Conservation (phyloP, 2,113 vertebrate genomes). For the Pangasianodon gigas region DNA sequence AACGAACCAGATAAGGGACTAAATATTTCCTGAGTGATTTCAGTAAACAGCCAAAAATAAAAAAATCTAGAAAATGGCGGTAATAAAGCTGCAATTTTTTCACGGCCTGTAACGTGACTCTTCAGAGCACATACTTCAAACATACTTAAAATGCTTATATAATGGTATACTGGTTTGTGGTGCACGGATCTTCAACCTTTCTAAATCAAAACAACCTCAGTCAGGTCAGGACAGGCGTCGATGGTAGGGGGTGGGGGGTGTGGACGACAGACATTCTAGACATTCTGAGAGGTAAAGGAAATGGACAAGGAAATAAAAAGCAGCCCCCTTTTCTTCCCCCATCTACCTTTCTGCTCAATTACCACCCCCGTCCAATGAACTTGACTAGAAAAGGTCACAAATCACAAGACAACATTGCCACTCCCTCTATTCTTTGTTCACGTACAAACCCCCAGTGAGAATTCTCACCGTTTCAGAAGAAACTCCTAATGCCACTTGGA, state of each 20-base stretch:
- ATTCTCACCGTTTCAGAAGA: conserved; percentile 60
- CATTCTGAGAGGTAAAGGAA: conserved; percentile 40
- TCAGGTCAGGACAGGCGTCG: conserved; percentile 44
- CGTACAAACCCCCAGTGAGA: conserved; percentile 38
- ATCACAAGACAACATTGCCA: conserved; percentile 44
- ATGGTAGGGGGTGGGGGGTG: background rate
- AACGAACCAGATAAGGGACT: background rate
- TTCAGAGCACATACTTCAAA: background rate
- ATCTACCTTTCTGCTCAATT: conserved; percentile 46
- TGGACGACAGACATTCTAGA: conserved; percentile 39
- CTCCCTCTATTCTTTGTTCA: conserved; percentile 46
- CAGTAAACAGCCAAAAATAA: background rate
- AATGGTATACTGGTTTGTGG: background rate
- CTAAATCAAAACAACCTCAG: conserved; percentile 28
- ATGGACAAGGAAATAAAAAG: conserved; percentile 48
- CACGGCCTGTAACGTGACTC: background rate
- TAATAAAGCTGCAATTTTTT: background rate
- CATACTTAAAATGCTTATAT: background rate
- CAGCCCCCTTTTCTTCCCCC: background rate
- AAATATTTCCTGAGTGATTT: background rate
- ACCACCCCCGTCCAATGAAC: conserved; percentile 45
- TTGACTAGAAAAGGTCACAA: conserved; percentile 53
- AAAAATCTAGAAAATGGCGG: background rate
- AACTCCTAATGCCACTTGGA: conserved; percentile 59
- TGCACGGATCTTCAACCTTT: background rate